Conservation (phyloP, 2,797 vertebrate genomes). For the Alectoris magna region DNA sequence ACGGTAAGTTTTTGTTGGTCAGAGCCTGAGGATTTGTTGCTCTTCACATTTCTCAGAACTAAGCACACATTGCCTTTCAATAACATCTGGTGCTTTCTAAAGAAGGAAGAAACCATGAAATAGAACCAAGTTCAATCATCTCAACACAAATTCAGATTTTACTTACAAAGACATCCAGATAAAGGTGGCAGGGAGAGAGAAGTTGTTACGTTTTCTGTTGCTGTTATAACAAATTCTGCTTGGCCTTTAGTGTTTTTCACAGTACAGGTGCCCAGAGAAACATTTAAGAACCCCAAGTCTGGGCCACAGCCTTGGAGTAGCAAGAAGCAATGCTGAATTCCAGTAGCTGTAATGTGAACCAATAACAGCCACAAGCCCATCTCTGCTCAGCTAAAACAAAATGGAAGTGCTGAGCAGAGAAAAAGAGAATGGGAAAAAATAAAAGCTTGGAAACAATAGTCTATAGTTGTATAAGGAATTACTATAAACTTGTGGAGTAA, state of each 20-base stretch:
- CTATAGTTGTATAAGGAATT: rapidly evolving
- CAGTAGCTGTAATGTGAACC: neutral
- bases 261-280: neutral
- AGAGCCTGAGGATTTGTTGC: neutral
- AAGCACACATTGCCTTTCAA: neutral
- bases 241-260: neutral
- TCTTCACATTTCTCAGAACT: neutral
- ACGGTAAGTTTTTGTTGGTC: neutral
- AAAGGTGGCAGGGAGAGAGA: neutral
- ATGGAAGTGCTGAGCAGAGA: neutral
- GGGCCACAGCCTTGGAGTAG: neutral
- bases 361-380: neutral
- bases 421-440: neutral
- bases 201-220: neutral
- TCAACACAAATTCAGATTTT: neutral
- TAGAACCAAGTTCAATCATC: neutral
- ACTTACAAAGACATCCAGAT: neutral
- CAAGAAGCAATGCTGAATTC: neutral
- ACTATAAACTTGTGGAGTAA: neutral
- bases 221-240: neutral
- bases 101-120: neutral
- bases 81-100: neutral
- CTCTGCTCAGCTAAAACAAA: neutral
- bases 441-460: neutral
- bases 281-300: neutral